Percentiles rank a stretch among this genome's conserved stretches.
Conservation (phyloP, 2,888 invertebrate species). For the Metallyticus violacea region DNA sequence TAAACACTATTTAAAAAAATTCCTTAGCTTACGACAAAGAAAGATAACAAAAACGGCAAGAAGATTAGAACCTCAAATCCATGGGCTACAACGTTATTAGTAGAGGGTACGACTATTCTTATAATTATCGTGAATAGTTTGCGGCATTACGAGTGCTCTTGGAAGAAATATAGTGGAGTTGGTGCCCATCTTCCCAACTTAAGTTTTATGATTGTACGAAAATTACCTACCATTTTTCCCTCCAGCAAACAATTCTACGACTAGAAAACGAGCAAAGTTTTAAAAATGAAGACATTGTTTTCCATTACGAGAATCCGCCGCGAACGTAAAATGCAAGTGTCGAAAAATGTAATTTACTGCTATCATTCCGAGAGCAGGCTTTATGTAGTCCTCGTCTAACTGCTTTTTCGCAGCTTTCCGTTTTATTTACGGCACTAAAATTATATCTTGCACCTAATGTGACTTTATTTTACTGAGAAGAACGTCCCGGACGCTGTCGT, state of each 20-base stretch:
- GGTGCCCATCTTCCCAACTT: not conserved
- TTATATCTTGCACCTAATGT: not conserved
- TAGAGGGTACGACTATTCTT: not conserved
- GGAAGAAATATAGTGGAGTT: not conserved
- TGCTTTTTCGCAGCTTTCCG: constrained; percentile 8
- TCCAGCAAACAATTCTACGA: not conserved
- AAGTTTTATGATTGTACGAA: not conserved
- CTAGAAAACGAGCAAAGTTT: constrained; percentile 6
- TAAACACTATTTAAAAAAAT: too few species aligned
- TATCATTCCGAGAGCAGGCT: not conserved
- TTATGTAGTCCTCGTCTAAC: constrained; percentile 2
- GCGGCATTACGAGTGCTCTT: not conserved
- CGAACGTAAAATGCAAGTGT: not conserved
- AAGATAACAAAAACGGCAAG: too few species aligned
- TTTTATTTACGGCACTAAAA: constrained; percentile 14
- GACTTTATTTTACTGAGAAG: not conserved
- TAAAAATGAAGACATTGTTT: constrained; percentile 11
- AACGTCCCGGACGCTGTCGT: not conserved
- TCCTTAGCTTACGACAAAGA: too few species aligned
- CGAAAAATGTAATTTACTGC: constrained; percentile 10
- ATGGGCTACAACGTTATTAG: not conserved
- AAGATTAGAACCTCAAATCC: not conserved
- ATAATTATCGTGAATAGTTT: not conserved
- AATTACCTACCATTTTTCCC: constrained; percentile 22
- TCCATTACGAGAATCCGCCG: not conserved